Evolutionary conservation across 1,140 invertebrate species (phyloP).

Genomic region (Chymomyza costata): DNA sequence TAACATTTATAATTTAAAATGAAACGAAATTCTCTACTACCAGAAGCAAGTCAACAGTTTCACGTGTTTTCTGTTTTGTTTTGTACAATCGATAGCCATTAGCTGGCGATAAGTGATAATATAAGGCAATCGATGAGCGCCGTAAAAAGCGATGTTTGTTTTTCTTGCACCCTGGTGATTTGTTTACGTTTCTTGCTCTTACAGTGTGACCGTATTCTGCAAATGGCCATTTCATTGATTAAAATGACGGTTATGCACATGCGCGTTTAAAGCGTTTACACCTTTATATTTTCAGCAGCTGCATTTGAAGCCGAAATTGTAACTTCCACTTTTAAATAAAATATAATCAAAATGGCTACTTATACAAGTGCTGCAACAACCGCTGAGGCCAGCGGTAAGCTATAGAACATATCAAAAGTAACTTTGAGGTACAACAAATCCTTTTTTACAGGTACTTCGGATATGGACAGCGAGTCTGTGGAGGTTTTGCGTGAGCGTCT

Average conservation of each 20-base stretch:
- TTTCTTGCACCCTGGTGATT: too few species aligned
- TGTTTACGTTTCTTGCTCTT: too few species aligned
- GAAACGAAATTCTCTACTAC: too few species aligned
- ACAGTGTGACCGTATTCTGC: conserved; percentile 1
- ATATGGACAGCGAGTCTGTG: conserved; percentile 82
- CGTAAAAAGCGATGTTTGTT: too few species aligned
- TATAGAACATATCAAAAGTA: not conserved
- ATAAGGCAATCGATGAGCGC: too few species aligned
- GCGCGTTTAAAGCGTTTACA: too few species aligned
- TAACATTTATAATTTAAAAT: conserved; percentile 34
- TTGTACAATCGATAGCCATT: too few species aligned
- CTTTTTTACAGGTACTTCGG: conserved; percentile 61
- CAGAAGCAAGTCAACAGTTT: conserved; percentile 24
- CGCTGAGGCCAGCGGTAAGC: conserved; percentile 36
- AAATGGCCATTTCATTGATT: conserved; percentile 14
- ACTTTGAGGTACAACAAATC: too few species aligned
- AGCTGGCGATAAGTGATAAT: too few species aligned
- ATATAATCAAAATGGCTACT: conserved; percentile 30
- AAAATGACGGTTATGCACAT: conserved; percentile 32
- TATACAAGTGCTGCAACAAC: conserved; percentile 38
- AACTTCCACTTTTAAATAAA: conserved; percentile 19
- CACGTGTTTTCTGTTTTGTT: conserved; percentile 51
- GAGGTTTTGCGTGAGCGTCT: conserved; percentile 85
- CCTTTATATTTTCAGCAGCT: conserved; percentile 10
- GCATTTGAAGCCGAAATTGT: conserved; percentile 22